These are phyloP conservation scores for Drosophila rellima DNA, from an alignment of 2,888 invertebrate species.

Conservation along the genomic window DNA sequence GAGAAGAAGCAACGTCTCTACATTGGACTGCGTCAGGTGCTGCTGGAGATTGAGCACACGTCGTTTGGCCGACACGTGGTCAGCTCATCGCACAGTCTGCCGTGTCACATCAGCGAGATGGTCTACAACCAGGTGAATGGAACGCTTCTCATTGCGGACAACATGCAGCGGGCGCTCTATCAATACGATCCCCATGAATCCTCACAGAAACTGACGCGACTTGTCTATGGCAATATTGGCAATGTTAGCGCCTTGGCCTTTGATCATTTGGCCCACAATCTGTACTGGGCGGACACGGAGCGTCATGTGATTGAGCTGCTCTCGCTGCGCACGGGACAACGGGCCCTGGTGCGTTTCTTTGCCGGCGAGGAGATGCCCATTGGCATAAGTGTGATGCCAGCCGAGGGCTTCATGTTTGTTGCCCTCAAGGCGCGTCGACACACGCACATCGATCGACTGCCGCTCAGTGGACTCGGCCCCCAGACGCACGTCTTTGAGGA, in stretches of 20 bases:
- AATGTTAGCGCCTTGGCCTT: constrained; percentile 88
- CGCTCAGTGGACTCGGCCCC: constrained; percentile 88
- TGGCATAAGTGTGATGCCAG: constrained; percentile 88
- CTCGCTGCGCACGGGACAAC: constrained; percentile 88
- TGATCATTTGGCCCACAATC: constrained; percentile 90
- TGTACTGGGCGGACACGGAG: constrained; percentile 91
- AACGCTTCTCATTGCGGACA: constrained; percentile 87
- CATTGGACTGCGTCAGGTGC: constrained; percentile 87
- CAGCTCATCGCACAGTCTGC: constrained; percentile 86
- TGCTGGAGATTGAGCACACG: constrained; percentile 89
- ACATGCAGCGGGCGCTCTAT: constrained; percentile 85
- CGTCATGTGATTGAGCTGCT: constrained; percentile 89
- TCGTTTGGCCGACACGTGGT: constrained; percentile 89
- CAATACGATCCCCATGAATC: constrained; percentile 80
- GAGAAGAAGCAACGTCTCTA: constrained; percentile 82
- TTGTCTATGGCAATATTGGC: constrained; percentile 86
- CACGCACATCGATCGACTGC: constrained; percentile 89
- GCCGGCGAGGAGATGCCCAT: constrained; percentile 88
- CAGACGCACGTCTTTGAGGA: constrained; percentile 84
- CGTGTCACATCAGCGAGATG: constrained; percentile 88
- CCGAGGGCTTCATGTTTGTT: constrained; percentile 88
- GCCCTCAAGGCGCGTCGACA: constrained; percentile 86
- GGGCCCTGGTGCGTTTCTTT: constrained; percentile 88
- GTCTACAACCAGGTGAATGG: constrained; percentile 88
- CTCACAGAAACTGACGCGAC: constrained; percentile 30